Base-by-base conservation (phyloP, 2,113 vertebrate genomes). In the Heterotis niloticus region DNA sequence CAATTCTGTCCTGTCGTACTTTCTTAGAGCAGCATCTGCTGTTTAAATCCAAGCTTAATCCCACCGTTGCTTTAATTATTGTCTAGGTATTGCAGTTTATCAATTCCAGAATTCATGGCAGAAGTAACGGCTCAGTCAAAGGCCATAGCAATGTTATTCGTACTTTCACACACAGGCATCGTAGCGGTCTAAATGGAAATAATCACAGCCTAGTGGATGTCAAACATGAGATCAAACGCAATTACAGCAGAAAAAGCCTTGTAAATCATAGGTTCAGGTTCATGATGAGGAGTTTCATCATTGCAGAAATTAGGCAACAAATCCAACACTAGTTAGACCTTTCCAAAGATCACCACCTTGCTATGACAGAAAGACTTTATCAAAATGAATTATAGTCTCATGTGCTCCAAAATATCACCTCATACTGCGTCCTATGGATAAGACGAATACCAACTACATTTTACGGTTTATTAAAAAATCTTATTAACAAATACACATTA, bases 291-390 rank as follows among this genome's bases (percentile, higher is more conserved):
- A 65, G 78, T 24, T 34, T 72, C 54, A 14, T 60, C 70, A 74
- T 34, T n/a, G 60, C 78, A 16, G 60, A 62, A 74, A 54, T 79
- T 65, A 72, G 70, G 78, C 65, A 60, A 79, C 78, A 51, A 79
- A 79, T 79, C 24, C 60, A 65, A 56, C 12, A 18, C 76, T 17
- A n/a, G 64, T 77, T 20, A 67, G 28, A 79, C 51, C 34, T 44
- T 44, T 44, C 34, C 34, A 44, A 44, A 44, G 34, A 44, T 44
- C 34, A 44, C 34, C 34, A 44, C 34, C 34, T 44, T 44, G 34
- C 34, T 44, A 7, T 44, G 34, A 7, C 34, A 2, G 34, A 44
- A 44, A 44, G 34, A 2, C 34, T 44, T 44, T 44, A 44, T 44
- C 34, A 44, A 44, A 44, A 7, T 2, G 7, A 44, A 44, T 4